Percentiles rank a stretch among this genome's conserved stretches.
phyloP scores from a whole-genome alignment of 1,140 invertebrate species.

The Microplitis demolitor region DNA sequence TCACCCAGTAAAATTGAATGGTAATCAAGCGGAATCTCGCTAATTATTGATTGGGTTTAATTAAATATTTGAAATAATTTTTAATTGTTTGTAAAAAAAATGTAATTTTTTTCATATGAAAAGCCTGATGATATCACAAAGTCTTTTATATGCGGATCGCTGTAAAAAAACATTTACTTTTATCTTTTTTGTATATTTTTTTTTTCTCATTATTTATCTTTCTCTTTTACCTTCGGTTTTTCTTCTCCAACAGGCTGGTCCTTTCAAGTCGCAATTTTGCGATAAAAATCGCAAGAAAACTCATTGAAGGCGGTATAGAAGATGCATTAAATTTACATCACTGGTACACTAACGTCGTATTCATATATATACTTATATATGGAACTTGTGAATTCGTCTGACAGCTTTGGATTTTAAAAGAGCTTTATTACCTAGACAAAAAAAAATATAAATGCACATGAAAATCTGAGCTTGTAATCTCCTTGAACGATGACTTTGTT shows the following conservation, averaged over 20 bases:
- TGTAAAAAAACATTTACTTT: not conserved
- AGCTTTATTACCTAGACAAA: not conserved
- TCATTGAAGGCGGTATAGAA: constrained; percentile 15
- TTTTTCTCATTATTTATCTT: not conserved
- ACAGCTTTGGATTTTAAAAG: constrained; percentile 3
- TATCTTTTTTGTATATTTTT: too few species aligned
- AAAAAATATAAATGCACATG: not conserved
- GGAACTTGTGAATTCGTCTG: constrained; percentile 2
- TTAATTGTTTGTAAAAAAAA: not conserved
- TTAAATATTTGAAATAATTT: not conserved
- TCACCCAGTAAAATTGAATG: too few species aligned
- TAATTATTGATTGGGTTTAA: not conserved
- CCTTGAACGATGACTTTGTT: not conserved
- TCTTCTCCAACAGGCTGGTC: not conserved
- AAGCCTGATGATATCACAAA: not conserved
- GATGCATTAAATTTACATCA: constrained; percentile 15
- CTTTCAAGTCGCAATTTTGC: constrained; percentile 18
- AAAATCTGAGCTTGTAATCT: not conserved
- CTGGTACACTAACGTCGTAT: not conserved
- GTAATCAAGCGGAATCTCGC: too few species aligned
- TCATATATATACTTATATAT: not conserved
- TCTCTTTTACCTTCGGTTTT: not conserved
- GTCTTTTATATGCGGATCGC: not conserved
- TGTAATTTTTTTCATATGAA: not conserved
- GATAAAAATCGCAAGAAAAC: constrained; percentile 14